Evolutionary conservation across 2,113 vertebrate species (phyloP).

Genomic region (Recurvirostra avosetta): DNA sequence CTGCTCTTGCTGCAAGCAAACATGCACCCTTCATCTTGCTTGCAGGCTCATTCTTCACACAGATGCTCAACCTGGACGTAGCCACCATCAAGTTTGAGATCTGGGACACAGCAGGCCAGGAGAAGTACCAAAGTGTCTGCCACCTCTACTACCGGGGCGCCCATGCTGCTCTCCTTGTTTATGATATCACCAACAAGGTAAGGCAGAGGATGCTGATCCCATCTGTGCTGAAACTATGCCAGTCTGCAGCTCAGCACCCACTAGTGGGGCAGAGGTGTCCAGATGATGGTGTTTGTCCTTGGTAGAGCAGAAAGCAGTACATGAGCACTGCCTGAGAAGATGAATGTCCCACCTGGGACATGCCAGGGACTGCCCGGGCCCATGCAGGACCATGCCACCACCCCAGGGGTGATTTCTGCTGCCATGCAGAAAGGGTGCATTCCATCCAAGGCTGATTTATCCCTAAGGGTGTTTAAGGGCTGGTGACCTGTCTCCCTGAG

Average conservation of each 20-base stretch:
- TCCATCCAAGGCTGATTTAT: not conserved
- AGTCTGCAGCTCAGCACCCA: not conserved
- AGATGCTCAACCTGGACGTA: slow-evolving; percentile 27
- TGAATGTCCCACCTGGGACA: not conserved
- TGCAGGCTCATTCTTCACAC: slow-evolving; percentile 80
- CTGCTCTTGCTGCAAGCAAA: not conserved
- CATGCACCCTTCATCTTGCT: not conserved
- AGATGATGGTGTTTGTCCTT: not conserved
- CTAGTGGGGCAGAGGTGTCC: not conserved
- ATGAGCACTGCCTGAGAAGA: not conserved
- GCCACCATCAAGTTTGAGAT: slow-evolving; percentile 74
- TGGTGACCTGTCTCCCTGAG: not conserved
- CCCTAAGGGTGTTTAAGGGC: not conserved
- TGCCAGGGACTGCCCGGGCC: not conserved
- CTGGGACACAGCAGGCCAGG: slow-evolving; percentile 85
- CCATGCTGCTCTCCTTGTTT: slow-evolving; percentile 71
- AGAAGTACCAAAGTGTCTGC: slow-evolving; percentile 83
- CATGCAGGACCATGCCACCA: not conserved
- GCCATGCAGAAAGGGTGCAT: not conserved
- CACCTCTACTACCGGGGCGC: slow-evolving; percentile 81
- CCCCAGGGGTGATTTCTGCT: not conserved
- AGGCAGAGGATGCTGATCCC: not conserved
- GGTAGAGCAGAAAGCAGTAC: not conserved
- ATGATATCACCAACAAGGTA: slow-evolving; percentile 79
- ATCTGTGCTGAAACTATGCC: accelerated